A percentile compares a stretch with the other conserved stretches of the same genome.
Evolutionary conservation across 64 coral and sea anemone species (phyloP).

Genomic region (Pocillopora damicornis): DNA sequence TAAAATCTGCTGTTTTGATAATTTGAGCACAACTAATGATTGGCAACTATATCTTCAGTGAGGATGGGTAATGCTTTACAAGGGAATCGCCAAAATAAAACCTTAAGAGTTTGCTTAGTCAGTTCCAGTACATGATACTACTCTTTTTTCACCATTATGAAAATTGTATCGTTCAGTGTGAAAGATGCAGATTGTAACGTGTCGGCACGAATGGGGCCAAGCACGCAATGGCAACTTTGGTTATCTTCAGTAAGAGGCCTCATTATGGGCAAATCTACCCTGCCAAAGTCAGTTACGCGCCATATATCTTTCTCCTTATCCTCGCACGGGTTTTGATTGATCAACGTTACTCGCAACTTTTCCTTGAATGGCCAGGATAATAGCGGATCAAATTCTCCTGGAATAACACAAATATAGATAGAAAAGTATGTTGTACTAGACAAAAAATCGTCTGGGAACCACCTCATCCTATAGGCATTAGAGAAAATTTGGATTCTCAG

Average conservation of each 20-base stretch:
- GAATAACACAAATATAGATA: not conserved
- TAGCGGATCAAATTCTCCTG: slow-evolving; percentile 39
- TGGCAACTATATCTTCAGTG: no score
- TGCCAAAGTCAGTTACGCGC: not conserved
- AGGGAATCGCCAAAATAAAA: no score
- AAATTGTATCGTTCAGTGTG: not conserved
- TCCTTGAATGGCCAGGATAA: slow-evolving; percentile 31
- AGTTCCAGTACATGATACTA: not conserved
- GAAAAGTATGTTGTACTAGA: not conserved
- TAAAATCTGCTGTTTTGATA: no score
- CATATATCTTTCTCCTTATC: not conserved
- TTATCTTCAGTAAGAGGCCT: not conserved
- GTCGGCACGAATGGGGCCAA: not conserved
- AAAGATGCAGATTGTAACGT: not conserved
- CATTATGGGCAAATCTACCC: not conserved
- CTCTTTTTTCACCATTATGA: not conserved
- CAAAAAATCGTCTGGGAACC: not conserved
- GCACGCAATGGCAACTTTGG: not conserved
- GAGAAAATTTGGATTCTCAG: not conserved
- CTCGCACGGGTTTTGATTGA: slow-evolving; percentile 12
- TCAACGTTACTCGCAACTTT: not conserved
- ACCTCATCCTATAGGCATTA: not conserved
- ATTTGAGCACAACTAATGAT: no score
- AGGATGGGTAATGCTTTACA: no score
- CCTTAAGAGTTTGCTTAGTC: no score